Conservation (phyloP, 1,140 invertebrate species). For the Drosophila truncata region DNA sequence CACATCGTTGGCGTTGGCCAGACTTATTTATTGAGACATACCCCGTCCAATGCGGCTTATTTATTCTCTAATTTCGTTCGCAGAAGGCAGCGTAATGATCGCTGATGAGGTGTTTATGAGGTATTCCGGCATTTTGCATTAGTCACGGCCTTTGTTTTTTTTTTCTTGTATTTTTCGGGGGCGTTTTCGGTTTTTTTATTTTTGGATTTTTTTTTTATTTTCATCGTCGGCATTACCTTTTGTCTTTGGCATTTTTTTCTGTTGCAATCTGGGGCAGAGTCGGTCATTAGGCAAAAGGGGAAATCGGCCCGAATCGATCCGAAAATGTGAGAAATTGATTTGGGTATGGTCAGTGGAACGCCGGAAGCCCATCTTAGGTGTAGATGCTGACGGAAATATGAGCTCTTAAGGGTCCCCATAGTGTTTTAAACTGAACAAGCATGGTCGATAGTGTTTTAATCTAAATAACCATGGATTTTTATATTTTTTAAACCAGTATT, state of each 20-base stretch:
- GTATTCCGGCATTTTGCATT: conserved; percentile 72
- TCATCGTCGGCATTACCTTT: conserved; percentile 20
- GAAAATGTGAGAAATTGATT: conserved; percentile 65
- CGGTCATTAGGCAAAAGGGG: conserved; percentile 63
- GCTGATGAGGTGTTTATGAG: conserved; percentile 81
- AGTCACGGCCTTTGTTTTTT: conserved; percentile 64
- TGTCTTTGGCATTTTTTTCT: conserved; percentile 28
- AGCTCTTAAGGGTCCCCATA: background rate
- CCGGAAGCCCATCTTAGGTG: conserved; percentile 36
- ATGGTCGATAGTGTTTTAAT: background rate
- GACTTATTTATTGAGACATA: conserved; percentile 78
- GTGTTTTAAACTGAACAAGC: background rate
- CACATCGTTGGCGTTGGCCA: conserved; percentile 38
- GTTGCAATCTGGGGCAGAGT: conserved; percentile 55
- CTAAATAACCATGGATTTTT: background rate
- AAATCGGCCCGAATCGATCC: conserved; percentile 52
- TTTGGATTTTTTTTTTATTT: background rate
- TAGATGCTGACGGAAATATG: conserved; percentile 19
- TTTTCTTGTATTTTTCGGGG: conserved; percentile 34
- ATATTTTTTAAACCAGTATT: background rate
- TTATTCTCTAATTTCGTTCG: conserved; percentile 71
- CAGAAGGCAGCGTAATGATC: conserved; percentile 78
- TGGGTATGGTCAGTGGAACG: conserved; percentile 22
- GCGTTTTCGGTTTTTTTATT: conserved; percentile 9
- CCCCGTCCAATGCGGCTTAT: conserved; percentile 53